Base-by-base conservation (phyloP, 2,113 vertebrate genomes). In the Amphiprion ocellaris region DNA sequence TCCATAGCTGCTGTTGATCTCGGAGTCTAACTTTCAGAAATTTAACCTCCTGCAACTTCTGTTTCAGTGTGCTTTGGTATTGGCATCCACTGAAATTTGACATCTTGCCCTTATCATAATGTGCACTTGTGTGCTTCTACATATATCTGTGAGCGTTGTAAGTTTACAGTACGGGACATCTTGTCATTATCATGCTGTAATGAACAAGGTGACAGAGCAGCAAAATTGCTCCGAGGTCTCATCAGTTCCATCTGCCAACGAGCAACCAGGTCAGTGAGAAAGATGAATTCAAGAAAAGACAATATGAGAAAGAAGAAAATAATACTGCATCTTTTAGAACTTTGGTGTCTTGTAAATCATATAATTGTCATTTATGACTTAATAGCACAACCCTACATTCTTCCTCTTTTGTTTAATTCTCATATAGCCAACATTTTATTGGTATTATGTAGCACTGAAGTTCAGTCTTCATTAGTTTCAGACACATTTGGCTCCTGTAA, bases 131-230 rank as follows among this genome's bases (percentile, higher is more conserved):
- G 58, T 33, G 8, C 10, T 14, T 66, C 16, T 55, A 1, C 52
- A 23, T 37, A 41, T 5, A 67, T 49, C 44, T 26, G 24, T n/a
- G 10, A 10, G 7, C 53, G 47, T 69, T 30, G 56, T 65, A 62
- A 16, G 67, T 26, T 0, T 52, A 54, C 52, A 56, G 59, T 37
- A 8, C 26, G 24, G 0, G 52, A 77, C 81, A 88, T 86, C n/a
- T 86, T 87, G 84, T 59, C 70, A 81, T 90, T 79, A 70, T 83
- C 74, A 81, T 74, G 88, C 79, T 87, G 41, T 76, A 69, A 44
- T 90, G 82, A 81, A 73, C 79, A 68, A 65, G 67, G 68, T 87
- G 79, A 66, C 19, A 44, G 77, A 81, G 71, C 73, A 76, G 74
- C 46, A 74, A 70, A 50, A 81, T 64, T 23, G 68, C 88, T 88